phyloP scores from a whole-genome alignment of 2,888 invertebrate species.

The Agriopis aurantiaria region DNA sequence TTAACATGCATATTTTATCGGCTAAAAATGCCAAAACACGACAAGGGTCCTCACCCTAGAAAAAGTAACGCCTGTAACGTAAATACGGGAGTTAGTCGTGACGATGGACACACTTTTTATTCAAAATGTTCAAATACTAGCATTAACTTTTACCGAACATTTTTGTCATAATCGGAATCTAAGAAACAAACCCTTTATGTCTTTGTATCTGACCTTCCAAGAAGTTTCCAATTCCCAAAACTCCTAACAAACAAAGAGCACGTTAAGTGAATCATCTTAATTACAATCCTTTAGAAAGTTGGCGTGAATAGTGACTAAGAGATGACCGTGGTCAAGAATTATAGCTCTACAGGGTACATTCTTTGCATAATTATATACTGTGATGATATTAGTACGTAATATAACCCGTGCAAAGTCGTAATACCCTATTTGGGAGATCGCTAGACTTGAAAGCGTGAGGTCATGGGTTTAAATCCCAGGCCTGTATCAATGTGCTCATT shows the following conservation, averaged over 20 bases:
- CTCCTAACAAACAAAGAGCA: slow-evolving; percentile 28
- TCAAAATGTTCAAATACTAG: too few species aligned
- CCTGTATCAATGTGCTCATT: too few species aligned
- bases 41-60: too few species aligned
- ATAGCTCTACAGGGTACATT: slow-evolving; percentile 5
- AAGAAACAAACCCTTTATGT: not conserved
- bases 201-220: slow-evolving; percentile 11
- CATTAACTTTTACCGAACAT: too few species aligned
- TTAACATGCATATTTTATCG: too few species aligned
- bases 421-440: not conserved
- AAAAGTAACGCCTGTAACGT: too few species aligned
- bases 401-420: not conserved
- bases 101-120: too few species aligned
- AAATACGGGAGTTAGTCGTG: too few species aligned
- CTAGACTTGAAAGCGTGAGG: too few species aligned
- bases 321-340: slow-evolving; percentile 18
- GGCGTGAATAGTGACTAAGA: slow-evolving; percentile 14
- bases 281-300: slow-evolving; percentile 26
- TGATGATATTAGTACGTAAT: not conserved
- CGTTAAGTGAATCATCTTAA: slow-evolving; percentile 34
- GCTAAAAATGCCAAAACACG: too few species aligned
- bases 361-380: not conserved
- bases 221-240: slow-evolving; percentile 11
- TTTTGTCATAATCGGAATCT: too few species aligned
- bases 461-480: too few species aligned